Conservation (phyloP, 2,888 invertebrate species). For the Melinaea marsaeus region DNA sequence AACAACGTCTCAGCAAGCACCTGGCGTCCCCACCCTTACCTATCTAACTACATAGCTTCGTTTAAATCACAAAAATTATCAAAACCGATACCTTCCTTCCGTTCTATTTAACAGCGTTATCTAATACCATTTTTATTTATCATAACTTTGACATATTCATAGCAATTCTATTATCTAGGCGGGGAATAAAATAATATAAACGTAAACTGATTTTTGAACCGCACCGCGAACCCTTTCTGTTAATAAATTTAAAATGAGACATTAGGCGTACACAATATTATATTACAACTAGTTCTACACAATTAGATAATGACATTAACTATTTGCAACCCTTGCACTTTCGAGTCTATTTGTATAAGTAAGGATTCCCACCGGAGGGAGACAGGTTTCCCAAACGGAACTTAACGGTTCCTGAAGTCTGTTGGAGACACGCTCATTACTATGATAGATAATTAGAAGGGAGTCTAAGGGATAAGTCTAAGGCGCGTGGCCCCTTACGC, state of each 20-base stretch:
- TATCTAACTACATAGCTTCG: constrained; percentile 55
- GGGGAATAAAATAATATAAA: background rate
- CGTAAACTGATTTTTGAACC: background rate
- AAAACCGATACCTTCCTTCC: constrained; percentile 46
- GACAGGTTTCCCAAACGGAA: constrained; percentile 72
- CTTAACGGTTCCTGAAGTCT: constrained; percentile 70
- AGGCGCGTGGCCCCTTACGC: constrained; percentile 45
- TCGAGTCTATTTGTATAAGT: constrained; percentile 47
- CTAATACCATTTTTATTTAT: background rate
- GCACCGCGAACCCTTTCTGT: constrained; percentile 7
- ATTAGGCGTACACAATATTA: constrained; percentile 33
- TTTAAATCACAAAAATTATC: constrained; percentile 45
- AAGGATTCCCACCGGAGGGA: constrained; percentile 50
- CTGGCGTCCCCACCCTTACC: constrained; percentile 60
- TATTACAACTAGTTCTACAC: constrained; percentile 63
- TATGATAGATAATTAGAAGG: constrained; percentile 55
- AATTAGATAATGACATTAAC: constrained; percentile 53
- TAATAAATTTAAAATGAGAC: constrained; percentile 30
- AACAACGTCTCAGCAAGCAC: constrained; percentile 68
- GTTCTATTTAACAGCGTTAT: constrained; percentile 31
- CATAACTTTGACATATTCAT: background rate
- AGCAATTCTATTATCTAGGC: background rate
- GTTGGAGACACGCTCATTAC: constrained; percentile 55
- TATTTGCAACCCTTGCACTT: constrained; percentile 74
- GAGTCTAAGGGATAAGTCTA: constrained; percentile 70